Conservation (phyloP, 2,797 vertebrate species). For the Eospalax fontanierii region DNA sequence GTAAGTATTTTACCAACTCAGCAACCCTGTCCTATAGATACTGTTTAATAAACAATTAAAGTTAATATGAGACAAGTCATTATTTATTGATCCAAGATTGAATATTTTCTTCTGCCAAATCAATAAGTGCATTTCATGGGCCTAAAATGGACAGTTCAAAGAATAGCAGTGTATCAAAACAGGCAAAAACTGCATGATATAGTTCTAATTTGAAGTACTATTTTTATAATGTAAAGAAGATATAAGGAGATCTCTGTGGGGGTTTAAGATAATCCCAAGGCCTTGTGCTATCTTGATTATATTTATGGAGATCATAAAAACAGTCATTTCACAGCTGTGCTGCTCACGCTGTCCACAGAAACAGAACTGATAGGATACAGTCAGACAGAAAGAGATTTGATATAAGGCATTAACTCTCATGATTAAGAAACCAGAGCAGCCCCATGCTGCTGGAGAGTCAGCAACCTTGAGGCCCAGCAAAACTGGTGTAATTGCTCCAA, state of each 20-base stretch:
- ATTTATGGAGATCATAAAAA: neutral
- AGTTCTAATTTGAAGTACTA: neutral
- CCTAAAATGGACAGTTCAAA: neutral
- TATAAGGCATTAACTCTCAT: neutral
- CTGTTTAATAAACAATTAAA: conserved; percentile 48
- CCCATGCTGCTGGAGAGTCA: neutral
- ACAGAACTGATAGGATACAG: neutral
- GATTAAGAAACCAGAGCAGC: neutral
- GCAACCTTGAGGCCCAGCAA: neutral
- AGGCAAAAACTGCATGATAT: neutral
- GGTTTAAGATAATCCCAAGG: neutral
- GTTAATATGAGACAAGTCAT: conserved; percentile 28
- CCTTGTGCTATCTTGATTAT: neutral
- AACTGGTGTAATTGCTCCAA: neutral
- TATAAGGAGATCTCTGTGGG: neutral
- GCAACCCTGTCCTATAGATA: neutral
- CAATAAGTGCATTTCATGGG: neutral
- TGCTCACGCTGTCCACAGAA: neutral
- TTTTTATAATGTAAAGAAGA: neutral
- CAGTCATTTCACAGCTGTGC: neutral
- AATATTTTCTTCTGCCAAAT: neutral
- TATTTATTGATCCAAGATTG: conserved; percentile 36
- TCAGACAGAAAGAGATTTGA: neutral
- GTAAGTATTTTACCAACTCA: no score
- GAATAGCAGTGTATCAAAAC: conserved; percentile 6